A percentile compares a stretch with the other conserved stretches of the same genome.
These are phyloP conservation scores for Cuculus canorus DNA, from an alignment of 2,797 vertebrate genomes.

Conservation along the genomic window DNA sequence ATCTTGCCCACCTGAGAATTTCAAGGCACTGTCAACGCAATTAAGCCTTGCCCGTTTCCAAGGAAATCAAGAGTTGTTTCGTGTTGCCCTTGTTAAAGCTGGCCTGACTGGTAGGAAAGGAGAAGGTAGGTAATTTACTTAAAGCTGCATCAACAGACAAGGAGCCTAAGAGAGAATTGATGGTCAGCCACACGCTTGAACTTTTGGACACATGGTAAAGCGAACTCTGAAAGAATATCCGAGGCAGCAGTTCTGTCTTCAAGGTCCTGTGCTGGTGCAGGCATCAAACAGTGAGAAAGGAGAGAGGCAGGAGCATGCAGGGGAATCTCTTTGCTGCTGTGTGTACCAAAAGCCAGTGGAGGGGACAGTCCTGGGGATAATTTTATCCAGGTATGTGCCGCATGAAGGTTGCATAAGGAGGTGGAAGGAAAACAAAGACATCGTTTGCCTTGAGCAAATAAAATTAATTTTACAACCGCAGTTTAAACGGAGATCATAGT, in stretches of 20 bases:
- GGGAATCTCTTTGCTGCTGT: background rate
- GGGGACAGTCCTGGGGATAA: background rate
- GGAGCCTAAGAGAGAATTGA: background rate
- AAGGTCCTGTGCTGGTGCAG: background rate
- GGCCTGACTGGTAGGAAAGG: background rate
- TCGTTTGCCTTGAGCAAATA: background rate
- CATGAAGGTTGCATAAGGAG: background rate
- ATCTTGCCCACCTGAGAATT: background rate
- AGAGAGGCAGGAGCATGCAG: background rate
- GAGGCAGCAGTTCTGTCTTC: background rate
- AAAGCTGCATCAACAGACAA: background rate
- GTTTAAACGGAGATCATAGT: background rate
- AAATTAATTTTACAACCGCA: background rate
- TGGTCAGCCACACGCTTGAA: background rate
- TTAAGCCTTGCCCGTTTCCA: background rate
- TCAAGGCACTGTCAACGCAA: background rate
- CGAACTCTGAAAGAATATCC: background rate
- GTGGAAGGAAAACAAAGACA: background rate
- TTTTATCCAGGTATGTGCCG: background rate
- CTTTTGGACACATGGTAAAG: background rate
- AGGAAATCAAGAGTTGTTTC: background rate
- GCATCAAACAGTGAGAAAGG: background rate
- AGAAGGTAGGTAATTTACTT: background rate
- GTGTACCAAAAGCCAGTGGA: background rate
- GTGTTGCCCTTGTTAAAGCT: background rate